Base-by-base conservation (phyloP, 2,797 vertebrate genomes). In the Capromys pilorides region DNA sequence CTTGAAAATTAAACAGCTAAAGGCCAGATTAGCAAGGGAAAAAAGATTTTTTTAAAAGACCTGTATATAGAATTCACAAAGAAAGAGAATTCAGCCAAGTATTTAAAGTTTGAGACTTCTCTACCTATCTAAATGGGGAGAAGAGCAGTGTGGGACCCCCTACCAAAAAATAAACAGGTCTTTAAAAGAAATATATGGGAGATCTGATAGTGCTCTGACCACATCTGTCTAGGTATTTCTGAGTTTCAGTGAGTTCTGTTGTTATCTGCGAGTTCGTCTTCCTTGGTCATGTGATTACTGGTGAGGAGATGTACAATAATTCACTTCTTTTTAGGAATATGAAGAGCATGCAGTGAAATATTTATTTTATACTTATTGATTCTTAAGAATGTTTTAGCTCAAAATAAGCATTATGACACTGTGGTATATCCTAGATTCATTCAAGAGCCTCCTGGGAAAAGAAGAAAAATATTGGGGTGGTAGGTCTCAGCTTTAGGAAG, bases 291-390 rank as follows among this genome's bases (percentile, higher is more conserved):
- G n/a, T n/a, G n/a, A 61, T 7, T 45, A 31, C 67, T 0, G 0
- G 6, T 6, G 0, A 39, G 24, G 36, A 14, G 21, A 28, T n/a
- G 33, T 75, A 33, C 39, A 59, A 14, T 49, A 33, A 36, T 1
- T 14, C 49, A n/a, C 80, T 77, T 91, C 41, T 83, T 81, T 92
- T 93, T 31, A 66, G 88, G 10, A 54, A 41, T 33, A 67, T 51
- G 57, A 66, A 16, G 1, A 12, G 64, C 36, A 7, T 59, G 87
- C 59, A 41, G 57, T 13, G 82, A 80, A 89, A 67, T 1, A 28
- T 0, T 33, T 16, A 81, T 64, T 18, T 10, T 80, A 10, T 1
- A 16, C 18, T 33, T 90, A 19, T 59, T 66, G 84, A 62, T 79
- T 75, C 39, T 67, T 75, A 64, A 39, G 36, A 41, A 16, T 66